phyloP scores from a whole-genome alignment of 2,797 vertebrate genomes.

The Cryptoprocta ferox region DNA sequence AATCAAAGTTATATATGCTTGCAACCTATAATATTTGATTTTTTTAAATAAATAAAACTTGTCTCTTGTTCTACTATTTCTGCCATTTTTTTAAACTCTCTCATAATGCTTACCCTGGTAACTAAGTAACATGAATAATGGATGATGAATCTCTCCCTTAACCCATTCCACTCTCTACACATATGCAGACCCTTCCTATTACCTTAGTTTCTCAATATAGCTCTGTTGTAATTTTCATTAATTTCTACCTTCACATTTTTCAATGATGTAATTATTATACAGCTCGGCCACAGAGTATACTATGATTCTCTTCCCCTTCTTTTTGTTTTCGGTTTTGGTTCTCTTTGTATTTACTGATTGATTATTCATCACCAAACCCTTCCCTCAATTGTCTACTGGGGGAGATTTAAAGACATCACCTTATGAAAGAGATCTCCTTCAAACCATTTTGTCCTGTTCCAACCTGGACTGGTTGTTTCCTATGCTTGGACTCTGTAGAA shows the following conservation, averaged over 20 bases:
- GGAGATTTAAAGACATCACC: constrained; percentile 14
- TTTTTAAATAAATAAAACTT: not conserved
- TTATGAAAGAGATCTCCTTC: not conserved
- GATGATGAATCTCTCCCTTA: not conserved
- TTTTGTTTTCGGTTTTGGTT: constrained; percentile 27
- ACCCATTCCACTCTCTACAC: not conserved
- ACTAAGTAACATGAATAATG: not conserved
- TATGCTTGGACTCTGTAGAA: not conserved
- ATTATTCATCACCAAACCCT: constrained; percentile 14
- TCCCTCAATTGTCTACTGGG: not conserved
- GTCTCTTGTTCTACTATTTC: not conserved
- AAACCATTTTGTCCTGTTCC: not conserved
- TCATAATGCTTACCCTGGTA: not conserved
- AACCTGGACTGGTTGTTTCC: not conserved
- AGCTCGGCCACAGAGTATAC: not conserved
- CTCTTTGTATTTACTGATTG: constrained; percentile 23
- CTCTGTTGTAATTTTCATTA: not conserved
- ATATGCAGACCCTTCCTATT: not conserved
- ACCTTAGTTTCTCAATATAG: not conserved
- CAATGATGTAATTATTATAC: not conserved
- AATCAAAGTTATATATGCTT: constrained; percentile 1
- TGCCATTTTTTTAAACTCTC: not conserved
- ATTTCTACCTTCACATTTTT: not conserved
- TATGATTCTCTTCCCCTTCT: not conserved
- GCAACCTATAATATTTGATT: not conserved